These are phyloP conservation scores for Amphimallon solstitiale DNA, from an alignment of 2,888 invertebrate species.

Conservation along the genomic window DNA sequence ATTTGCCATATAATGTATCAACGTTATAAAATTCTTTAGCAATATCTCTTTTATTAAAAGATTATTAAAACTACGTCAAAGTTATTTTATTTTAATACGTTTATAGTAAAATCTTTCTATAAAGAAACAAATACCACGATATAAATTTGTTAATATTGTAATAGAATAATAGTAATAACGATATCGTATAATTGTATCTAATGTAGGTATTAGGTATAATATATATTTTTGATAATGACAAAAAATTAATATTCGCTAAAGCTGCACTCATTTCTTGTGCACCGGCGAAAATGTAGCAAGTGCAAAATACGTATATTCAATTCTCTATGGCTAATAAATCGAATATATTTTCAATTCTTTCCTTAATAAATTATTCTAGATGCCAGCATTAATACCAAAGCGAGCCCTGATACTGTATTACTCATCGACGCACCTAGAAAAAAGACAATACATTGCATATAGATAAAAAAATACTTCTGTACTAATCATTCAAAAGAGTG, in stretches of 20 bases:
- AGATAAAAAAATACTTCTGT: no score
- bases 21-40: conserved; percentile 18
- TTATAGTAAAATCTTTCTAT: neutral
- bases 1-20: conserved; percentile 12
- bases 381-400: neutral
- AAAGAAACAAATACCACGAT: conserved; percentile 4
- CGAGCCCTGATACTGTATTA: conserved; percentile 7
- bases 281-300: neutral
- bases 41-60: neutral
- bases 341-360: neutral
- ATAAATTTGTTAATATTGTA: neutral
- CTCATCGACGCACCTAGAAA: conserved; percentile 18
- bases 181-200: no score
- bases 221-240: no score
- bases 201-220: no score
- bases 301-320: conserved; percentile 12
- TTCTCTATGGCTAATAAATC: neutral
- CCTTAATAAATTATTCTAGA: conserved; percentile 8
- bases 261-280: conserved; percentile 9
- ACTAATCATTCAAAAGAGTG: no score
- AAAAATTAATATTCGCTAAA: neutral
- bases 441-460: neutral
- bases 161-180: neutral
- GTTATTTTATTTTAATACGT: no score
- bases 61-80: no score